These are phyloP conservation scores for Ichneumon xanthorius DNA, from an alignment of 2,888 invertebrate species.

Conservation along the genomic window DNA sequence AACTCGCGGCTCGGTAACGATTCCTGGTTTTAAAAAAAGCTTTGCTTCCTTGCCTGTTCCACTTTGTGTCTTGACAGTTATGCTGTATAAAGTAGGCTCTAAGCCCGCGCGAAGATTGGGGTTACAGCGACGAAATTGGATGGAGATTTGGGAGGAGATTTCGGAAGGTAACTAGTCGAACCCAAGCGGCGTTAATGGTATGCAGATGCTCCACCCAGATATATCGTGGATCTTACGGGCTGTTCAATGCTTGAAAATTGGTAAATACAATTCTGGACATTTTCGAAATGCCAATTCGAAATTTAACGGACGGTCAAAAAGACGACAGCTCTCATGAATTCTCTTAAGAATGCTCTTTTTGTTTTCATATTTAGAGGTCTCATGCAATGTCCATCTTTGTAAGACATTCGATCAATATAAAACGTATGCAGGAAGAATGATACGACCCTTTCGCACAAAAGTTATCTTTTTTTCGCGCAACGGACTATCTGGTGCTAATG, in stretches of 20 bases:
- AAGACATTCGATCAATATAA: not conserved
- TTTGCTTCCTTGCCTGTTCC: not conserved
- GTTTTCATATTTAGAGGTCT: not conserved
- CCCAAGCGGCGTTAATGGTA: slow-evolving; percentile 9
- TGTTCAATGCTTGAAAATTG: not conserved
- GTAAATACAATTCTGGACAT: too few relatives aligned
- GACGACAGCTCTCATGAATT: too few relatives aligned
- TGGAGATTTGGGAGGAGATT: slow-evolving; percentile 54
- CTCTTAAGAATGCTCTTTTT: not conserved
- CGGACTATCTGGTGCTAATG: not conserved
- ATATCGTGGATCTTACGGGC: not conserved
- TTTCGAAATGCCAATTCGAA: too few relatives aligned
- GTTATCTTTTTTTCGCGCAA: not conserved
- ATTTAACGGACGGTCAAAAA: too few relatives aligned
- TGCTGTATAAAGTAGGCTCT: slow-evolving; percentile 36
- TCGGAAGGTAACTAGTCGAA: slow-evolving; percentile 30
- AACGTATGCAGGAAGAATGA: not conserved
- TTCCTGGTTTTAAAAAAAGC: slow-evolving; percentile 29
- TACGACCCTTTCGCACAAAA: not conserved
- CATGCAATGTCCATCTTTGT: not conserved
- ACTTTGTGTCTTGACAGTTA: not conserved
- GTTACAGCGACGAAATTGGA: slow-evolving; percentile 56
- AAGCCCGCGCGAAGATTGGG: slow-evolving; percentile 12
- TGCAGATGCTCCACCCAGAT: not conserved
- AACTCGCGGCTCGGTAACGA: slow-evolving; percentile 6